Evolutionary conservation across 2,888 invertebrate species (phyloP).

Genomic region (Drosophila meridionalis): DNA sequence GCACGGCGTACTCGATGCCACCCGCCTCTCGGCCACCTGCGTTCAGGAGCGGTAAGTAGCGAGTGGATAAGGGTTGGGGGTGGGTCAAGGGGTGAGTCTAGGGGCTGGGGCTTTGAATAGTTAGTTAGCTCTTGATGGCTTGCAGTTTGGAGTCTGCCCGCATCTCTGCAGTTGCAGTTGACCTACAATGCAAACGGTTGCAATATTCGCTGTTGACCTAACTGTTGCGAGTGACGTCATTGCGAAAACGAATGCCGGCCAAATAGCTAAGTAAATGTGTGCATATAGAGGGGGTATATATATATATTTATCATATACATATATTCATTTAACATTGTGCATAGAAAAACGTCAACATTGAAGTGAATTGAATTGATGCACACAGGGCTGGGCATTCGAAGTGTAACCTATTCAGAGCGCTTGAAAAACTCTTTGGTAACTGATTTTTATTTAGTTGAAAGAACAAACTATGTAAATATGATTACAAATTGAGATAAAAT

Average conservation of each 20-base stretch:
- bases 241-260: conserved; percentile 52
- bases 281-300: background rate
- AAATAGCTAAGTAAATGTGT: conserved; percentile 19
- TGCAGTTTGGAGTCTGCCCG: background rate
- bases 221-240: conserved; percentile 71
- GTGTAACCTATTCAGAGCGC: background rate
- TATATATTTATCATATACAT: background rate
- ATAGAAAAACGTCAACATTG: background rate
- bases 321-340: background rate
- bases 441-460: background rate
- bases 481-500: background rate
- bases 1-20: conserved; percentile 94
- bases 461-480: background rate
- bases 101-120: background rate
- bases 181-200: conserved; percentile 61
- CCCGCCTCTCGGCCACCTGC: conserved; percentile 93
- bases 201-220: conserved; percentile 62
- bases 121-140: background rate
- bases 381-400: background rate
- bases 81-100: background rate
- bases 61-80: background rate
- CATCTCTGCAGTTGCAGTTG: conserved; percentile 53
- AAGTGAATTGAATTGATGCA: background rate
- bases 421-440: background rate
- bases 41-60: conserved; percentile 89